These are phyloP conservation scores for Ondatra zibethicus DNA, from an alignment of 2,113 vertebrate species.

Conservation along the genomic window DNA sequence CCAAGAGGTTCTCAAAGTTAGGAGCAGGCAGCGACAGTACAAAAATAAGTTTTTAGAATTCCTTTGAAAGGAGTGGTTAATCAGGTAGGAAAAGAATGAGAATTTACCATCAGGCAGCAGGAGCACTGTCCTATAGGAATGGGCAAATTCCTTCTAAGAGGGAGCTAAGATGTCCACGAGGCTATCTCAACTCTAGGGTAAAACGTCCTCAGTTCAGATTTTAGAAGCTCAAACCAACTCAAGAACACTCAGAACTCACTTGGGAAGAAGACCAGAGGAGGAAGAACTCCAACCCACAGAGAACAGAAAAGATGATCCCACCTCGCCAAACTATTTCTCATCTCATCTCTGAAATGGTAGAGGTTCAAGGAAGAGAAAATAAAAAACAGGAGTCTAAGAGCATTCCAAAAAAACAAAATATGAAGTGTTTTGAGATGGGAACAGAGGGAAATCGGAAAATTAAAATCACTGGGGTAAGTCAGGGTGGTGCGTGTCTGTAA, in stretches of 20 bases:
- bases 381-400: neutral
- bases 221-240: neutral
- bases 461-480: neutral
- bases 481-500: neutral
- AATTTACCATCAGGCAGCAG: neutral
- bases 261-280: neutral
- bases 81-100: neutral
- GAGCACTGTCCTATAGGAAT: neutral
- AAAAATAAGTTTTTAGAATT: neutral
- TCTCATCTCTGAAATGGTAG: neutral
- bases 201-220: neutral
- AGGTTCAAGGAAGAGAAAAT: constrained; percentile 8
- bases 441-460: neutral
- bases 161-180: neutral
- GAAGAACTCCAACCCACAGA: neutral
- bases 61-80: neutral
- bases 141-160: neutral
- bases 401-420: constrained; percentile 13
- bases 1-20: neutral
- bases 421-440: neutral
- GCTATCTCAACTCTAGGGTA: neutral
- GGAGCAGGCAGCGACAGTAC: neutral
- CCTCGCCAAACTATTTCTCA: neutral
- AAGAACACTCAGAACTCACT: constrained; percentile 9
- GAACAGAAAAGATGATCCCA: neutral